These are phyloP conservation scores for Heterohyrax brucei DNA, from an alignment of 2,797 vertebrate species.

Conservation along the genomic window DNA sequence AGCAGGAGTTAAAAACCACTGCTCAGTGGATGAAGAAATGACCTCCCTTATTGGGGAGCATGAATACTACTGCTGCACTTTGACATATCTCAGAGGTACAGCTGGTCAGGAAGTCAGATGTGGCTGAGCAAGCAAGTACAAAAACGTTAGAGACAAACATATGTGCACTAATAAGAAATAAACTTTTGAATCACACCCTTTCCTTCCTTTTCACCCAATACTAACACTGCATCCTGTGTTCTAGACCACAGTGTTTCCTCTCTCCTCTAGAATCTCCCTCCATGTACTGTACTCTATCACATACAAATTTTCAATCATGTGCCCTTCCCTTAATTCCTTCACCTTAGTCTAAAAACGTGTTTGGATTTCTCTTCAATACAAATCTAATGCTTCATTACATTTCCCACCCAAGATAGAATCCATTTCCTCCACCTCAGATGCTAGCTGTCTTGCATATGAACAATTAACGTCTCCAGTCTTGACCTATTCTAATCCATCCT, in stretches of 20 bases:
- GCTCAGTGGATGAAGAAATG: slow-evolving; percentile 25
- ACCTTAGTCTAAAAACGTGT: slow-evolving; percentile 43
- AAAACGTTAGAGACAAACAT: not conserved
- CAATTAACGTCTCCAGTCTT: not conserved
- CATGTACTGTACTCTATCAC: not conserved
- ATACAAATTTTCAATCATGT: slow-evolving; percentile 6
- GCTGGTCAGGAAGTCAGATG: not conserved
- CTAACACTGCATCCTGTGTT: not conserved
- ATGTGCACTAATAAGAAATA: not conserved
- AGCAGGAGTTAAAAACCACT: slow-evolving; percentile 6
- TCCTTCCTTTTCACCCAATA: not conserved
- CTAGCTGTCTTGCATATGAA: not conserved
- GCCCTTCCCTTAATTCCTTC: not conserved
- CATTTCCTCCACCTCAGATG: not conserved
- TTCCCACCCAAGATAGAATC: not conserved
- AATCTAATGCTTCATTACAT: not conserved
- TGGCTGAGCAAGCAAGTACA: not conserved
- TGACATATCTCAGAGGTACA: not conserved
- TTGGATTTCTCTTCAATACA: slow-evolving; percentile 6
- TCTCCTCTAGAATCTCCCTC: not conserved
- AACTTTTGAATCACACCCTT: not conserved
- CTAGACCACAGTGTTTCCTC: slow-evolving; percentile 1
- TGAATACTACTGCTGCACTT: not conserved
- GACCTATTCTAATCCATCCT: not conserved
- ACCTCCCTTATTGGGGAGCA: not conserved